phyloP scores from a whole-genome alignment of 2,888 invertebrate species.

The Diarsia mendica region DNA sequence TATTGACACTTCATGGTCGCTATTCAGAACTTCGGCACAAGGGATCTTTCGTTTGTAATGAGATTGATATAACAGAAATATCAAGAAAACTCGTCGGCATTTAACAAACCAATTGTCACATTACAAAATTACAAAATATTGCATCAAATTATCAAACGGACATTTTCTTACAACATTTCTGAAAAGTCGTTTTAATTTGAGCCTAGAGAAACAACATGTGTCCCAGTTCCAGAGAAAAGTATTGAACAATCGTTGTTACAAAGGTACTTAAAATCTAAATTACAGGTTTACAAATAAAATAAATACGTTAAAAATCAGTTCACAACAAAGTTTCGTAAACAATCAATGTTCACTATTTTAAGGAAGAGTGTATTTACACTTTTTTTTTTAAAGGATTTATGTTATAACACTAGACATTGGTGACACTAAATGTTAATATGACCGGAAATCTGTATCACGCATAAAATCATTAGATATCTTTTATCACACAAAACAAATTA shows the following conservation, averaged over 20 bases:
- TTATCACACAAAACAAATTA: neutral
- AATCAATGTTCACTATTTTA: conserved; percentile 46
- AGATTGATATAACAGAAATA: conserved; percentile 20
- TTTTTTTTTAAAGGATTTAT: neutral
- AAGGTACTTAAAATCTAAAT: conserved; percentile 54
- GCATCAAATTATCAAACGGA: conserved; percentile 15
- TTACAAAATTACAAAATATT: conserved; percentile 65
- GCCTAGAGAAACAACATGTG: conserved; percentile 57
- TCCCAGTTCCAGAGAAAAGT: conserved; percentile 54
- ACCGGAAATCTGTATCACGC: too few species aligned
- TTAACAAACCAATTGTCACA: conserved; percentile 10
- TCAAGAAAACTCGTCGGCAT: conserved; percentile 25
- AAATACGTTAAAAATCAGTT: conserved; percentile 74
- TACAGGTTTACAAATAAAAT: conserved; percentile 65
- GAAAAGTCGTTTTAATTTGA: conserved; percentile 24
- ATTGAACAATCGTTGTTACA: conserved; percentile 67
- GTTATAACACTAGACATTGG: conserved; percentile 19
- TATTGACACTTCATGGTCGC: too few species aligned
- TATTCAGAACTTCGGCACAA: neutral
- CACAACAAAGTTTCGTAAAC: conserved; percentile 64
- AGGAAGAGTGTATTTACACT: conserved; percentile 47
- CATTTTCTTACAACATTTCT: conserved; percentile 29
- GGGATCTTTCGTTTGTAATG: neutral
- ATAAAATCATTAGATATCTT: neutral
- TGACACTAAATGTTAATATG: neutral